These are phyloP conservation scores for Colletes collaris DNA, from an alignment of 2,888 invertebrate species.

Conservation along the genomic window DNA sequence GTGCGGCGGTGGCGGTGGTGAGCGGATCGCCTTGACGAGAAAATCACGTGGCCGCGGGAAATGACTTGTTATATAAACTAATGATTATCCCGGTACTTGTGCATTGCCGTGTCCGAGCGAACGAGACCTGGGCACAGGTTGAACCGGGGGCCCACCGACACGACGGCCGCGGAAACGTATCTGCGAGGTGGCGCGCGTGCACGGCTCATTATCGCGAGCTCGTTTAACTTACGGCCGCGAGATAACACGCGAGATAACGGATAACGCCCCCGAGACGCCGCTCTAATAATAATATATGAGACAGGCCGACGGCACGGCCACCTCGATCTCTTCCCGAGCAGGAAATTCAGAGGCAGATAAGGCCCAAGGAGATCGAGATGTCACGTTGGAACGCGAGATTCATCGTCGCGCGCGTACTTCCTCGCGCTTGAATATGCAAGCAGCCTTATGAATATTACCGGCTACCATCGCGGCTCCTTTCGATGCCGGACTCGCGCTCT, in stretches of 20 bases:
- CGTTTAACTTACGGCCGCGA: constrained; percentile 38
- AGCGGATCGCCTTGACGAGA: constrained; percentile 81
- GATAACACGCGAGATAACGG: constrained; percentile 56
- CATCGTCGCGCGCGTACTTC: constrained; percentile 42
- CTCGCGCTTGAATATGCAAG: constrained; percentile 37
- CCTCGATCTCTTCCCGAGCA: constrained; percentile 45
- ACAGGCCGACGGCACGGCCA: constrained; percentile 7
- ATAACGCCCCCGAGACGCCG: constrained; percentile 61
- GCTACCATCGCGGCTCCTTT: neutral
- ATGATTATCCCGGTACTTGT: constrained; percentile 77
- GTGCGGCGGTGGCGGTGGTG: constrained; percentile 72
- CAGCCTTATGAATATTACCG: constrained; percentile 16
- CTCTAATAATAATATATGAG: constrained; percentile 57
- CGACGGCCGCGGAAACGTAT: constrained; percentile 3
- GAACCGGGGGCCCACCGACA: constrained; percentile 8
- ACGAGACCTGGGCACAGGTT: constrained; percentile 54
- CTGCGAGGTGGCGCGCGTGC: constrained; percentile 7
- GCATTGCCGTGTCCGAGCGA: constrained; percentile 69
- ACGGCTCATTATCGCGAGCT: constrained; percentile 51
- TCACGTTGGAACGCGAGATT: constrained; percentile 55
- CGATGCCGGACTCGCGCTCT: neutral
- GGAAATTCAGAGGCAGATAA: constrained; percentile 56
- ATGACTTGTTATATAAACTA: constrained; percentile 82
- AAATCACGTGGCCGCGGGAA: constrained; percentile 82
- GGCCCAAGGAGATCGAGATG: constrained; percentile 63